These are phyloP conservation scores for Andrena bucephala DNA, from an alignment of 2,888 invertebrate species.

Conservation along the genomic window DNA sequence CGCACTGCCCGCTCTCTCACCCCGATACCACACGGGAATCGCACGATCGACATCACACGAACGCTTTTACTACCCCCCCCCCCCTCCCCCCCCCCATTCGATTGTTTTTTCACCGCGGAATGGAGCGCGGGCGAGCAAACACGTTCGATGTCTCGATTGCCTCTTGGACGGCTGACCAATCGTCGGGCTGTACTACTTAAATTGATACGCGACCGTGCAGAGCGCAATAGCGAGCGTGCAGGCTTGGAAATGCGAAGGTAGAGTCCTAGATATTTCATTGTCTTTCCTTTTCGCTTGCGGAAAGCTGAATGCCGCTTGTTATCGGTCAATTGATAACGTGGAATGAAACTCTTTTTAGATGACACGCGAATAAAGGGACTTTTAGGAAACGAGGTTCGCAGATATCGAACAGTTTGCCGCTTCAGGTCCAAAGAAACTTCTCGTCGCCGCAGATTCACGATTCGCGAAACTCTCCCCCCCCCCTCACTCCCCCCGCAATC, in stretches of 20 bases:
- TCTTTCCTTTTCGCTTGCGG: too few species aligned
- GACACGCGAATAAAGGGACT: too few species aligned
- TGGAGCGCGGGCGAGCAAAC: background rate
- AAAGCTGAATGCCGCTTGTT: too few species aligned
- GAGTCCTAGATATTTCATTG: too few species aligned
- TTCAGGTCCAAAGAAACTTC: background rate
- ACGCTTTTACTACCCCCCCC: slow-evolving; percentile 23
- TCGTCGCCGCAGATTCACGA: background rate
- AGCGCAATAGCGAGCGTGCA: too few species aligned
- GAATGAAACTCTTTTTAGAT: too few species aligned
- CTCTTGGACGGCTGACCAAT: background rate
- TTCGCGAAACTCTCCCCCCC: background rate
- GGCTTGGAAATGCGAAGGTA: too few species aligned
- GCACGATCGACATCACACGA: slow-evolving; percentile 51
- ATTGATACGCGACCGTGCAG: too few species aligned
- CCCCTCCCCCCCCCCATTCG: background rate
- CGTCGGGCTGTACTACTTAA: too few species aligned
- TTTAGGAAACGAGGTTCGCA: too few species aligned
- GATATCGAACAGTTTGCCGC: too few species aligned
- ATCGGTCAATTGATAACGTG: too few species aligned
- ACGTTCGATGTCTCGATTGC: background rate
- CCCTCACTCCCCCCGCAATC: background rate
- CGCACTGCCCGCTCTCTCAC: slow-evolving; percentile 84
- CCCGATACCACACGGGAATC: slow-evolving; percentile 69
- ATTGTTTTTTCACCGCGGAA: background rate